Evolutionary conservation across 2,797 vertebrate species (phyloP), one percentile per base, ranked within the genome.

Genomic region (Neopelma chrysocephalum): DNA sequence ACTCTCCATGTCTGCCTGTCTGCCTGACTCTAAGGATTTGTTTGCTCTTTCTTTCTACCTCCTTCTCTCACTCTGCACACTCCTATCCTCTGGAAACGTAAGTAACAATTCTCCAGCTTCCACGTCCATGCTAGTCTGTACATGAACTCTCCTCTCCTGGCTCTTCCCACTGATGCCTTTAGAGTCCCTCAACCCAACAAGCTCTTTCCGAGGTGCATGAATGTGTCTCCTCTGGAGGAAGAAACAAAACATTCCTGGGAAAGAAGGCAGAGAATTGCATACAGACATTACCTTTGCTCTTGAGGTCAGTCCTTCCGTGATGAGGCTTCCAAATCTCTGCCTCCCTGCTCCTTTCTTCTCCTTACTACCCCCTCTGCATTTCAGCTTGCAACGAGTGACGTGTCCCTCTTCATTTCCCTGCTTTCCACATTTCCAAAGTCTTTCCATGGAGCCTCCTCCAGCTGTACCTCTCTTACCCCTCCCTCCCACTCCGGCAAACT

Each of bases 211-310:
- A 87, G 11, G 19, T 31, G 22, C 38, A 12, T 26, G 36, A 45
- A 82, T 71, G 13, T 77, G 9, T 53, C 48, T 89, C 40, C n/a
- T 78, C 26, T 54, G 50, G 53, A 82, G 21, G 68, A 92, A 94
- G 76, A 83, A 93, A 80, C 36, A 84, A 82, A 92, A 54, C 23
- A 76, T 70, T 77, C 18, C 47, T 71, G 58, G 23, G 36, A 93
- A 94, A 93, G 82, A 95, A 93, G 76, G 53, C 82, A 95, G 56
- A 87, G 72, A 90, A 95, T 36, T 78, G 45, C 51, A 85, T 76
- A 84, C 21, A 85, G 94, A 72, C 9, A 5, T 97, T 97, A 97
- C 97, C 97, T 97, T 96, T 85, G 79, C 34, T 97, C 66, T 93
- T 90, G 93, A 96, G 82, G 84, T 36, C 75, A 91, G 89, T 94